phyloP scores from a whole-genome alignment of 2,888 invertebrate species.

The Rhamphomyia laevipes region DNA sequence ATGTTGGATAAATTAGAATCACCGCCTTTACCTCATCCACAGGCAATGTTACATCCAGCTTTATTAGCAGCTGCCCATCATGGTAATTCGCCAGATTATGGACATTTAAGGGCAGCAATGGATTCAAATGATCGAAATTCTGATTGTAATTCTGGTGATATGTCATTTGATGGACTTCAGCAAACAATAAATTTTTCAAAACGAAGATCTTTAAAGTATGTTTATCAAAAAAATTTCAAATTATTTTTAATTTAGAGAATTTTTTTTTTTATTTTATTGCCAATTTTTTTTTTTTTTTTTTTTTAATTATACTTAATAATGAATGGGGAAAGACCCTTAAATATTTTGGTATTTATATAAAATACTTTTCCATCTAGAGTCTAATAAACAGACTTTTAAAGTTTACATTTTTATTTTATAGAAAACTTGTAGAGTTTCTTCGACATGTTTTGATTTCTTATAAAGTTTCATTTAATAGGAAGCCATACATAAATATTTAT shows the following conservation, averaged over 20 bases:
- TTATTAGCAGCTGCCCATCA: constrained; percentile 74
- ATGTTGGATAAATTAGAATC: constrained; percentile 59
- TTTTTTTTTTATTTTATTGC: too few relatives aligned
- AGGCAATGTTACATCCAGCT: constrained; percentile 74
- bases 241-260: not conserved
- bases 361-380: not conserved
- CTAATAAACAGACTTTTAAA: not conserved
- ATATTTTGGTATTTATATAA: too few relatives aligned
- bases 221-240: not conserved
- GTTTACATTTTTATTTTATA: not conserved
- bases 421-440: not conserved
- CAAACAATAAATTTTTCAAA: constrained; percentile 93
- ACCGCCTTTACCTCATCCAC: constrained; percentile 74
- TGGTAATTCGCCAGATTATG: constrained; percentile 69
- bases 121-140: constrained; percentile 77
- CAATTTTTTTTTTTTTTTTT: not conserved
- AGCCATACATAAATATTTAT: too few relatives aligned
- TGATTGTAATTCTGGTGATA: constrained; percentile 84
- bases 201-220: constrained; percentile 22
- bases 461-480: not conserved
- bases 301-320: not conserved
- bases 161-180: constrained; percentile 83
- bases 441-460: not conserved
- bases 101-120: constrained; percentile 57
- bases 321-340: not conserved